Evolutionary conservation across 2,113 vertebrate genomes (phyloP).

Genomic region (Miniopterus natalensis): DNA sequence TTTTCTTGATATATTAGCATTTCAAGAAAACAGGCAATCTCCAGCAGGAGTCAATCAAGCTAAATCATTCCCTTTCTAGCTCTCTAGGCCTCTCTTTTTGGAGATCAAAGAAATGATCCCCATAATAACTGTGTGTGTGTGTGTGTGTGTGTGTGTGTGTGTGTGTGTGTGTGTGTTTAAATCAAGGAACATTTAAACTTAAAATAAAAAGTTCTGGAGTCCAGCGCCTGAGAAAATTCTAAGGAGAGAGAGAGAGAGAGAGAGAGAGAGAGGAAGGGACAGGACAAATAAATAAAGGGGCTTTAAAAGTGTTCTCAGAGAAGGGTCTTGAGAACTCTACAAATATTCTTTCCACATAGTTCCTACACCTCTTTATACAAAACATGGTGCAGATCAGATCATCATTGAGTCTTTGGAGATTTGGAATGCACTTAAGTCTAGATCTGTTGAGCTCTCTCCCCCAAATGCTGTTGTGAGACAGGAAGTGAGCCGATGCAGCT

Average conservation of each 20-base stretch:
- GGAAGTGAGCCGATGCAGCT: not conserved
- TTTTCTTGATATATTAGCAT: not conserved
- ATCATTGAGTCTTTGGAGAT: not conserved
- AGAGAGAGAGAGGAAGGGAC: not conserved
- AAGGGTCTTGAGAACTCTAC: not conserved
- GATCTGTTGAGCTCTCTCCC: not conserved
- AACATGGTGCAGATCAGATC: not conserved
- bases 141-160: fast-evolving
- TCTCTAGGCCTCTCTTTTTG: not conserved
- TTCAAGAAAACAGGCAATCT: not conserved
- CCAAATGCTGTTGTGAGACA: not conserved
- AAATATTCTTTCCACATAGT: not conserved
- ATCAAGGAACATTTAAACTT: not conserved
- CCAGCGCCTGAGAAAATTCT: not conserved
- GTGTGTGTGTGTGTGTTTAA: not conserved
- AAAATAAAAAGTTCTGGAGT: not conserved
- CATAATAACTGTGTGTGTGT: not conserved
- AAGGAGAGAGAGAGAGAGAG: not conserved
- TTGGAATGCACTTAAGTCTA: not conserved
- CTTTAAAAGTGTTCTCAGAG: not conserved
- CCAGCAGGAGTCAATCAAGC: not conserved
- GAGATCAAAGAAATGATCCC: not conserved
- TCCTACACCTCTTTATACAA: not conserved
- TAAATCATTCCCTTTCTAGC: not conserved
- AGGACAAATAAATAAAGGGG: not conserved